Base-by-base conservation (phyloP, 2,797 vertebrate genomes). In the Melopsittacus undulatus region DNA sequence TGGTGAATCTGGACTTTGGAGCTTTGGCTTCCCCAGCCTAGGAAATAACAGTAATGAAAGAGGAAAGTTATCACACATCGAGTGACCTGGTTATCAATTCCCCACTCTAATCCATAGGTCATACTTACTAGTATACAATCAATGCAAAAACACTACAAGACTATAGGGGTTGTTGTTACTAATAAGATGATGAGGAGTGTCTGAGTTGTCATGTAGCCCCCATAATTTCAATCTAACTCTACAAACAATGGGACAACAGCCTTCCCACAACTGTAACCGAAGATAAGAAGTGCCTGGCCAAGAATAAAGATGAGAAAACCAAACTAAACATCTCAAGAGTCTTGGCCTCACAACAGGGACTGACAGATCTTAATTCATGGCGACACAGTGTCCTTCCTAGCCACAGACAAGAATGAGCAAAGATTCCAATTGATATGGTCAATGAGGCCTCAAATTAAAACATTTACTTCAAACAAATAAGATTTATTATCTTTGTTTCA, bases 1-100 rank as follows among this genome's bases (percentile, higher is more conserved):
- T 99, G 99, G 93, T 99, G 99, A 93, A 99, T 99, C 97, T 99
- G 99, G 19, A 99, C 99, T 96, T 99, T 99, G 3, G 99, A 99
- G 96, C 99, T 99, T 95, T 99, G 99, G 93, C 99, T 99, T 66
- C 99, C 99, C 99, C 99, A 99, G 23, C 99, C 99, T 99, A 95
- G 56, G 69, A 87, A 90, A 73, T 8, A 84, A 76, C 0, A 49
- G 43, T 5, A 67, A 68, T 26, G 70, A 19, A 63, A 83, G 40
- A 56, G 11, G 64, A 38, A 76, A 24, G 16, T 90, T 51, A 36
- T 32, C 54, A 81, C 36, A 27, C 42, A 87, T 32, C 2, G 12
- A 69, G 15, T 19, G 38, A 73, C 36, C 12, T 27, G 19, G 11
- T 69, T 46, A 73, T 43, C 42, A 16, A 0, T 57, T 40, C 52